Evolutionary conservation across 1,140 invertebrate species (phyloP), one percentile per base, ranked within the genome.

Genomic region (Drosophila nigrodunni): DNA sequence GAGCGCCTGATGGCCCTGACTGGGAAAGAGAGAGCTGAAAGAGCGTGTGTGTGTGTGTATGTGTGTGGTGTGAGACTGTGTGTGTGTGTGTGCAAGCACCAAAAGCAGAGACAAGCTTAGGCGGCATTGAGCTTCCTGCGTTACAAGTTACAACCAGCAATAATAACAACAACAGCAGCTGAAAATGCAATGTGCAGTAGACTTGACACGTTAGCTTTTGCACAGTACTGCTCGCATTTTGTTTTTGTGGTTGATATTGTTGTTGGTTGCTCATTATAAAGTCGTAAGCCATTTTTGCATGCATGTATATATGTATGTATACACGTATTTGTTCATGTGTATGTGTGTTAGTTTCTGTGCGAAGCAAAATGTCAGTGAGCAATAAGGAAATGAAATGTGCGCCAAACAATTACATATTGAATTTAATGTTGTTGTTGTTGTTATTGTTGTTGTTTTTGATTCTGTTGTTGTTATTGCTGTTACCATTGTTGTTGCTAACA

Each of bases 301-400:
- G 70, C 66, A 57, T 66, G 68, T 74, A 62, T 66, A 54, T 73
- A 55, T 77, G 81, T 55, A 18, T 21, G 8, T 61, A 57, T 77
- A 11, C 64, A 15, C 60, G 39, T 58, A 5, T 66, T 15, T 57
- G 9, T 61, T 34, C 64, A 30, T 66, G 34, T 57, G 25, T 70
- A 50, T 66, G 44, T 64, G 18, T 57, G 37, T 71, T 47, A 67
- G 69, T 75, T 68, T 60, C 58, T 74, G 62, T 78, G 81, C 50
- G 39, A 64, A 60, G 83, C 74, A 80, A 88, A 88, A 88, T 88
- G 85, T 88, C 85, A 88, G 85, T 89, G 77, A 88, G 83, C 83
- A 88, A 88, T 89, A 89, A 89, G 85, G 85, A 89, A 89, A 89
- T 89, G 80, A 89, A 90, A 89, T 90, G 78, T 88, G 85, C 80